phyloP scores from a whole-genome alignment of 2,797 vertebrate species.

The Hozukius guyotensis region DNA sequence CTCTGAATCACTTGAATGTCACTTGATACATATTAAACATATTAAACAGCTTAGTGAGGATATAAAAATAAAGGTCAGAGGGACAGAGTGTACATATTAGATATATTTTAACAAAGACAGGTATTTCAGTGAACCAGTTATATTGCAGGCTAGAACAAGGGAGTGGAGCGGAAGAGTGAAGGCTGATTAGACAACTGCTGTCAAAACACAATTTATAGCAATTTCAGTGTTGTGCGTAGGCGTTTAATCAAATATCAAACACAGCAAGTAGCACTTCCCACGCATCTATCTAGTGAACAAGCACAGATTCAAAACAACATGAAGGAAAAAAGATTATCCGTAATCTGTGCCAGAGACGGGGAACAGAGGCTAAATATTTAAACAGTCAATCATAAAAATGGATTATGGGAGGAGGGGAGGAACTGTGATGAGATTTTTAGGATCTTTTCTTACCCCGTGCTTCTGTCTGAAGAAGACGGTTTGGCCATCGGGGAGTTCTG shows the following conservation, averaged over 20 bases:
- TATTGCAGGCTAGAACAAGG: background rate
- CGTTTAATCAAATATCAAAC: background rate
- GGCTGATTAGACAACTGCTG: background rate
- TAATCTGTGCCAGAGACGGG: background rate
- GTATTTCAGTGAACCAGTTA: background rate
- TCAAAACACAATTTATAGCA: background rate
- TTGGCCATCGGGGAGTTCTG: constrained; percentile 78
- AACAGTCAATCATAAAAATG: background rate
- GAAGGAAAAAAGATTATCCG: background rate
- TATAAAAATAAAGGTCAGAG: background rate
- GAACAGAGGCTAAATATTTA: background rate
- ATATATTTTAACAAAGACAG: background rate
- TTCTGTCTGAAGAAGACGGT: constrained; percentile 78
- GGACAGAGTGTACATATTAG: background rate
- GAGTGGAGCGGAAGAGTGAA: background rate
- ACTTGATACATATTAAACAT: background rate
- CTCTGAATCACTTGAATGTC: background rate
- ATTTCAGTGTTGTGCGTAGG: background rate
- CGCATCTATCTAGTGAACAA: background rate
- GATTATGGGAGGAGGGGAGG: background rate
- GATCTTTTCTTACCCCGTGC: constrained; percentile 73
- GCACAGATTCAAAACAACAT: background rate
- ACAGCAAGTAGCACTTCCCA: background rate
- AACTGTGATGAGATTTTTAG: background rate
- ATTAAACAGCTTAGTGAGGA: background rate